These are phyloP conservation scores for Chrysomallon squamiferum DNA, from an alignment of 1,140 invertebrate genomes.

Conservation along the genomic window DNA sequence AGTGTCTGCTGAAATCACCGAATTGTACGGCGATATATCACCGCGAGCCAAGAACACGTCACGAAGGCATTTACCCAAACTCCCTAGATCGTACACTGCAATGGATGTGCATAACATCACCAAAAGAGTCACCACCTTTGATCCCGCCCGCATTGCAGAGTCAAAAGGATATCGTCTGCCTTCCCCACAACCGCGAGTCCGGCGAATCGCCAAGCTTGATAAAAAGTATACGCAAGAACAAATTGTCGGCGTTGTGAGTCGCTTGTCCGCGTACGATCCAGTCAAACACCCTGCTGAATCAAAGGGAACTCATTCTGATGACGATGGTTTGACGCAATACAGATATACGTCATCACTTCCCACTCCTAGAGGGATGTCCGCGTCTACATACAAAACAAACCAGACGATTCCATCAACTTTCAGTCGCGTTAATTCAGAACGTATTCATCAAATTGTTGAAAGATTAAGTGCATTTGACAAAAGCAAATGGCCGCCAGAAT, in stretches of 20 bases:
- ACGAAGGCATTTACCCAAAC: not conserved
- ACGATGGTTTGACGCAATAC: not conserved
- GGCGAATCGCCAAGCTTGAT: not conserved
- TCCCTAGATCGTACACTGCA: not conserved
- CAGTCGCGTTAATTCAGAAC: not conserved
- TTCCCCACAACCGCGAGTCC: not conserved
- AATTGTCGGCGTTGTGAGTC: not conserved
- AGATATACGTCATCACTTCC: not conserved
- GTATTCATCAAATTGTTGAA: not conserved
- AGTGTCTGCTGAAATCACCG: not conserved
- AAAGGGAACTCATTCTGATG: not conserved
- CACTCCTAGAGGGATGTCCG: too few species aligned
- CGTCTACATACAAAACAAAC: too few species aligned
- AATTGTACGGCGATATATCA: not conserved
- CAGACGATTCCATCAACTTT: not conserved
- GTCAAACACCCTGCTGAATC: conserved; percentile 1
- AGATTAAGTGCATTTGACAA: not conserved
- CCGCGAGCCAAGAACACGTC: not conserved
- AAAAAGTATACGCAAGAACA: not conserved
- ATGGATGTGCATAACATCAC: not conserved
- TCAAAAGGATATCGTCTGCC: not conserved
- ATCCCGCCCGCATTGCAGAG: not conserved
- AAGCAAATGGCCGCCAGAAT: conserved; percentile 2
- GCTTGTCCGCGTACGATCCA: not conserved
- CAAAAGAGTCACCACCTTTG: not conserved